phyloP scores from a whole-genome alignment of 2,113 vertebrate genomes.

The Cinclus cinclus region DNA sequence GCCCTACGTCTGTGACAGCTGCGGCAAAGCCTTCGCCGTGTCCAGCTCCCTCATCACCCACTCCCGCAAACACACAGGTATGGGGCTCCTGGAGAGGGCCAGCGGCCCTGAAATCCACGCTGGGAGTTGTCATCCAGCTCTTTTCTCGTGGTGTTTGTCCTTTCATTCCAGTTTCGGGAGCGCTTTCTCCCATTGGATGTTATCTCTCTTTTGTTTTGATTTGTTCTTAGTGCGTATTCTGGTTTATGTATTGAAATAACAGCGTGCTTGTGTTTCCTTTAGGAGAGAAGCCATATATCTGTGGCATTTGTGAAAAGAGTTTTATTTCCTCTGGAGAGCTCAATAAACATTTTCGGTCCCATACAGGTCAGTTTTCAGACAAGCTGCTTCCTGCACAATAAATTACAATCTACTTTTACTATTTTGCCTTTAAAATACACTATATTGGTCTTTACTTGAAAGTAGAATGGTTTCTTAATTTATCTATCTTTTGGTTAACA shows the following conservation, averaged over 20 bases:
- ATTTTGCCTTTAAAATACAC: slow-evolving; percentile 52
- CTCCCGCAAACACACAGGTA: slow-evolving; percentile 93
- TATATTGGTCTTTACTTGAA: neutral
- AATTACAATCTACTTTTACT: slow-evolving; percentile 38
- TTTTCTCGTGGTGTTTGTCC: neutral
- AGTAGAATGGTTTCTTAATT: neutral
- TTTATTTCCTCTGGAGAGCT: slow-evolving; percentile 94
- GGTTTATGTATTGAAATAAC: neutral
- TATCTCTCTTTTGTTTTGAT: neutral
- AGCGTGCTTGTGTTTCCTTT: slow-evolving; percentile 60
- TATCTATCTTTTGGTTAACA: neutral
- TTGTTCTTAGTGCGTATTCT: neutral
- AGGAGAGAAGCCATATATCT: slow-evolving; percentile 89
- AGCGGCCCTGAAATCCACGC: rapidly evolving
- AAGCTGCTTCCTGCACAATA: slow-evolving; percentile 50
- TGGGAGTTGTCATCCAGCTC: neutral
- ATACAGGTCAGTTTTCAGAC: slow-evolving; percentile 86
- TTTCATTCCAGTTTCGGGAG: neutral
- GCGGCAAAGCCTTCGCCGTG: slow-evolving; percentile 95
- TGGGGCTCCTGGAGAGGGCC: neutral
- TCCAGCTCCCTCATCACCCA: slow-evolving; percentile 98
- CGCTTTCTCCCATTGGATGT: rapidly evolving
- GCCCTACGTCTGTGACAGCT: slow-evolving; percentile 95
- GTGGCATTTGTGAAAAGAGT: slow-evolving; percentile 88
- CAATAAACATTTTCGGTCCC: slow-evolving; percentile 93